Evolutionary conservation across 2,888 invertebrate genomes (phyloP), one percentile per base, ranked within the genome.

Genomic region (Ochropleura leucogaster): DNA sequence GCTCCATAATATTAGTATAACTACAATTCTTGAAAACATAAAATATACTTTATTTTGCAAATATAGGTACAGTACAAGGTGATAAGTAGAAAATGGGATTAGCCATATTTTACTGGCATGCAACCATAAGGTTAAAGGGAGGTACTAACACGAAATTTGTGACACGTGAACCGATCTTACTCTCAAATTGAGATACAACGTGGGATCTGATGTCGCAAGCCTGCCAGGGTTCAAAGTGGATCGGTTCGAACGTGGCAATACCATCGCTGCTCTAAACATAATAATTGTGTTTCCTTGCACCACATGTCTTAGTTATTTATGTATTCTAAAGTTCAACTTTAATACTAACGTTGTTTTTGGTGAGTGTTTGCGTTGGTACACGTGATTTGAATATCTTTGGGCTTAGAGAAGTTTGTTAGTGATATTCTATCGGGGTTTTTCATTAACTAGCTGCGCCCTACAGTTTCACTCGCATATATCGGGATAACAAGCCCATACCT

Each of bases 321-420:
- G 82, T 77, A 74, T 49, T 71, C 76, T 80, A 86, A 86, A 86
- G 86, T 86, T 87, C 86, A 86, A 87, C 77, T 86, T 86, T 86
- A 86, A 86, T 86, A 82, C 74, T 76, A 66, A 79, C 72, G 76
- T 72, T 79, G 78, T 80, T 86, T 84, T 78, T 55, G 68, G 4
- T 3, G 55, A 0, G 5, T 18, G 86, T 86, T 79, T 79, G 51
- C 87, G 76, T 74, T 82, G 7, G 8, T 42, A 0, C 1, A 67
- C 66, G 76, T 8, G 59, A 42, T 46, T 40, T 30, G 14, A 18
- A 42, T 42, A 10, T 44, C n/a, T 60, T 42, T n/a, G 12, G 60
- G 44, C n/a, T 12, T n/a, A 44, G 30, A 30, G 30, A 30, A 57
- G 30, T 30, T 1, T 30, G 30, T 30, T 30, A 16, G 8, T 30